Conservation (phyloP, 2,113 vertebrate species). For the human (Homo sapiens) region DNA sequence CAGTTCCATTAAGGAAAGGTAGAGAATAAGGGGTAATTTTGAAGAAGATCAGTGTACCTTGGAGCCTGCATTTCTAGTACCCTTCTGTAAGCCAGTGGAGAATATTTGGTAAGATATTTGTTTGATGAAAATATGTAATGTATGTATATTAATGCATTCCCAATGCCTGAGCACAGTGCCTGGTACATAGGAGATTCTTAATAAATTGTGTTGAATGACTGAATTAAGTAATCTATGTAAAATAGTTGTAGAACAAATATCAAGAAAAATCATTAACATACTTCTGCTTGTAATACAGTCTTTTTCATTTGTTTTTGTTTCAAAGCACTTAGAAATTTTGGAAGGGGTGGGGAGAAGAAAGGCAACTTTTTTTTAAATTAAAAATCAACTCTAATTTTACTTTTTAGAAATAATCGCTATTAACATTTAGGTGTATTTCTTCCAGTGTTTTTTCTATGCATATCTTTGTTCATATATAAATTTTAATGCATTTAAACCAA, state of each 20-base stretch:
- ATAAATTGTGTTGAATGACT: not conserved
- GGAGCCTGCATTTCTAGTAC: not conserved
- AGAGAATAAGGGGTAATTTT: not conserved
- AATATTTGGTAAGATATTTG: not conserved
- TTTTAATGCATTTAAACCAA: slow-evolving; percentile 4
- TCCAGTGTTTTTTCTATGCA: not conserved
- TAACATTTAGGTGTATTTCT: not conserved
- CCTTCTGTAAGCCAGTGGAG: not conserved
- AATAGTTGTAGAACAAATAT: not conserved
- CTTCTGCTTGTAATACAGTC: not conserved
- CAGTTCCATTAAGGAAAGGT: not conserved
- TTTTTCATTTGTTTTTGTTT: slow-evolving; percentile 1
- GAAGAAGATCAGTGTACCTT: not conserved
- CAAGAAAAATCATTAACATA: slow-evolving; percentile 27
- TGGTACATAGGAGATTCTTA: not conserved
- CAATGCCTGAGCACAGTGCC: not conserved
- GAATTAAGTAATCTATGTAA: not conserved
- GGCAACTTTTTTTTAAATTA: not conserved
- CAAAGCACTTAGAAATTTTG: not conserved
- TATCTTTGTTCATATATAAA: not conserved
- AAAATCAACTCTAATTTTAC: not conserved
- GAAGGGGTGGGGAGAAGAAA: not conserved
- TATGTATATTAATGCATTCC: not conserved
- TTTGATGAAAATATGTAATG: not conserved
- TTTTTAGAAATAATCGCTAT: slow-evolving; percentile 13